Conservation (phyloP, 2,888 invertebrate species). For the Thecophora atra region DNA sequence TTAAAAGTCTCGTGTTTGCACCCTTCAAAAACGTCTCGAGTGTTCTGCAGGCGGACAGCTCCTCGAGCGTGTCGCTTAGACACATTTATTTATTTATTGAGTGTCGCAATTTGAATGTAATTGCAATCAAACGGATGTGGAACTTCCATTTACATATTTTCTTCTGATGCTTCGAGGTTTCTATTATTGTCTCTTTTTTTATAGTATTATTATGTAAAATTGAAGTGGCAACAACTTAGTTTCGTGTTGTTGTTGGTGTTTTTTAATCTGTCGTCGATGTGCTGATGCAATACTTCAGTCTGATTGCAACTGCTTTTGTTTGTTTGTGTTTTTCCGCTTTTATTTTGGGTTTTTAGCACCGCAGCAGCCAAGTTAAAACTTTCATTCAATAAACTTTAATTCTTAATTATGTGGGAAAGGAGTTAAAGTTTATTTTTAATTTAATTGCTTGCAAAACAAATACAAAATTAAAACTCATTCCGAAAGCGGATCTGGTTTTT, state of each 20-base stretch:
- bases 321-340: not conserved
- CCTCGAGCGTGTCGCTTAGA: not conserved
- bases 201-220: not conserved
- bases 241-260: not conserved
- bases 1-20: not conserved
- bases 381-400: not conserved
- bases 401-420: not conserved
- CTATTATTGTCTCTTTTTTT: not conserved
- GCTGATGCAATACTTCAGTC: not conserved
- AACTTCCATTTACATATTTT: not conserved
- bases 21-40: conserved; percentile 10
- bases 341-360: not conserved
- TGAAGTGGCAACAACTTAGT: not conserved
- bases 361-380: not conserved
- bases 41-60: not conserved
- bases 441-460: no score
- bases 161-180: not conserved
- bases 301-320: conserved; percentile 3
- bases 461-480: no score
- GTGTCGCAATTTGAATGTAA: not conserved
- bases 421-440: no score
- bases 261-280: not conserved
- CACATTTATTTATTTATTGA: not conserved
- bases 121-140: conserved; percentile 12
- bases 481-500: not conserved